Base-by-base conservation (phyloP, 2,888 invertebrate genomes). In the Chironomus riparius region DNA sequence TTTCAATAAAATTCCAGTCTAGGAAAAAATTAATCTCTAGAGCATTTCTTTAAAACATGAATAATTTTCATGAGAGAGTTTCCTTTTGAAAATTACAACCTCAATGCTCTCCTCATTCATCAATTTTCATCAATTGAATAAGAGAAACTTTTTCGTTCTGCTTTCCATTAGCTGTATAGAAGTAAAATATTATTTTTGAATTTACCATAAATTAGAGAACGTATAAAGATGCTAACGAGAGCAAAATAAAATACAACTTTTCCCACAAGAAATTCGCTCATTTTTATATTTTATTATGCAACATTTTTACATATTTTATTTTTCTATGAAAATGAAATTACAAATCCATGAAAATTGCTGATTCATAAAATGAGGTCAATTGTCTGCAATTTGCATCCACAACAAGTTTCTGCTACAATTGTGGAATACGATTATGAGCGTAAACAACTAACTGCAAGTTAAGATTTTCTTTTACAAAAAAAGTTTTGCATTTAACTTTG, bases 271-370 rank as follows among this genome's bases (percentile, higher is more conserved):
- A 18, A 7, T 18, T 56, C 4, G 56, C 6, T 56, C 56, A 18
- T 56, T 15, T 6, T 18, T 38, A 38, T 38, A 7, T 38, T 38
- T 38, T 38, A 38, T 38, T 10, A 38, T 38, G 56, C 50, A 15
- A 15, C 2, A 50, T n/a, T 50, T 56, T 50, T 50, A 50, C 50
- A 15, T 56, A 18, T 56, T 56, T 56, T 50, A 5, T n/a, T 50
- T 50, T 50, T 18, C 56, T 56, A 56, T 38, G 38, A 38, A 18
- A 15, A 56, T 6, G 18, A 56, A 56, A 56, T 56, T 56, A 56
- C 18, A 56, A 56, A 56, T 56, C 56, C 56, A 65, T 65, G 65
- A 65, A 65, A 65, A 65, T 65, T 65, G 65, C 65, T 65, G 24
- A 24, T n/a, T 65, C 65, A 65, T 21, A 22, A 65, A 65, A 65